phyloP scores from a whole-genome alignment of 2,797 vertebrate genomes.

The Syndactyla subalaris region DNA sequence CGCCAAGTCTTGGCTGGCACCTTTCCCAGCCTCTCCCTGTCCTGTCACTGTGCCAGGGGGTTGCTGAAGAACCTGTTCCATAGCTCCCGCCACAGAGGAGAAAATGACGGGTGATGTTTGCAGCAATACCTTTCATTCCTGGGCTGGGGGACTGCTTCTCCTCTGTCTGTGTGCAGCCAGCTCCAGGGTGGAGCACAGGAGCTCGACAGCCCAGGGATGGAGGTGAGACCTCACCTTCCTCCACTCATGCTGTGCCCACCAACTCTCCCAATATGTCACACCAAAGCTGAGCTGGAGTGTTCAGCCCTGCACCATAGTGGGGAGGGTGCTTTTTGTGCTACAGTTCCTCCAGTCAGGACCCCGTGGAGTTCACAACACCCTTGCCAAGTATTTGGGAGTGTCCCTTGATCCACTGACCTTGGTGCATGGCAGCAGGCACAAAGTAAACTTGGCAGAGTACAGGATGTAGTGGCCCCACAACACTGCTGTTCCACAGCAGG shows the following conservation, averaged over 20 bases:
- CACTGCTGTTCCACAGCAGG: neutral
- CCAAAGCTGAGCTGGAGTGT: neutral
- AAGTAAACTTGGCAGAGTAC: neutral
- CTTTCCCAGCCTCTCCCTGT: neutral
- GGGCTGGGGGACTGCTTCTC: neutral
- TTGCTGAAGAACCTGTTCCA: slow-evolving; percentile 54
- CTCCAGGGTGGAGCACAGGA: neutral
- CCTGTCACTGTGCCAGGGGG: neutral
- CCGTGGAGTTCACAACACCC: neutral
- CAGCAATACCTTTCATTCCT: neutral
- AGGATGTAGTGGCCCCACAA: neutral
- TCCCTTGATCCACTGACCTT: neutral
- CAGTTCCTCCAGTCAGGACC: neutral
- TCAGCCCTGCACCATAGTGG: neutral
- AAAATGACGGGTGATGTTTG: neutral
- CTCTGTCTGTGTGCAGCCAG: accelerated
- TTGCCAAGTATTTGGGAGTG: neutral
- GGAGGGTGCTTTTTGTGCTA: neutral
- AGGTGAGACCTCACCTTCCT: neutral
- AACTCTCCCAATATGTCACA: accelerated
- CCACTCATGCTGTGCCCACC: neutral
- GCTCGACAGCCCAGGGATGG: accelerated
- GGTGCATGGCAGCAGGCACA: neutral
- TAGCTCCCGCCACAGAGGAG: neutral
- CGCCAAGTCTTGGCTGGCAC: neutral